Base-by-base conservation (phyloP, 1,140 invertebrate species). In the Ooceraea biroi region DNA sequence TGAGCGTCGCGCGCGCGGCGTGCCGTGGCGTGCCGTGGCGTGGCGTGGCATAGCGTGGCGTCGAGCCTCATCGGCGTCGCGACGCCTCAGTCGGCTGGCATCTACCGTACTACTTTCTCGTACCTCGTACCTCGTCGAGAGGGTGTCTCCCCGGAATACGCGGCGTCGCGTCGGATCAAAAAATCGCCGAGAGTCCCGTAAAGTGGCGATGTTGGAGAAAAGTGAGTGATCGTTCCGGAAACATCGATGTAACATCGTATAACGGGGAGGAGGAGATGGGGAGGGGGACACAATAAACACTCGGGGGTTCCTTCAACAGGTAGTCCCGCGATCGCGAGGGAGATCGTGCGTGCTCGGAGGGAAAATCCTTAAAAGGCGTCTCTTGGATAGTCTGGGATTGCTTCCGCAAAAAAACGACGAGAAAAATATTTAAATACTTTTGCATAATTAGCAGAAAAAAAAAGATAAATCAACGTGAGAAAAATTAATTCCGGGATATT, bases 11-110 rank as follows among this genome's bases (percentile, higher is more conserved):
- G 88, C 69, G 36, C 36, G 36, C 36, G 36, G 36, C 36, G 36
- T 36, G 36, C 88, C 89, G 90, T 88, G 90, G 86, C 89, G 88
- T 66, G 80, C 60, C 46, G 58, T 22, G 65, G 17, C 68, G 36
- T 36, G 36, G 88, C 89, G 90, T 88, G 90, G 86, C 89, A 87
- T 66, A 78, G 63, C 46, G 58, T 22, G 65, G 17, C 68, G 22
- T 66, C 68, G 63, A 73, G 86, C 83, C 82, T 86, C 44, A 30
- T 55, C 84, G 87, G 89, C 92, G 91, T 92, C 92, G 91, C 91
- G 92, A 91, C 93, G 92, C 91, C 87, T 92, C 92, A 94, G 94
- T 94, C 77, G 88, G 88, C 85, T 90, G 88, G 87, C 90, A 90
- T 84, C 91, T 88, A 88, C 89, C 90, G 91, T 90, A 60, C 73